Evolutionary conservation across 1,140 invertebrate genomes (phyloP), one percentile per base, ranked within the genome.

Genomic region (Drosophila santomea): DNA sequence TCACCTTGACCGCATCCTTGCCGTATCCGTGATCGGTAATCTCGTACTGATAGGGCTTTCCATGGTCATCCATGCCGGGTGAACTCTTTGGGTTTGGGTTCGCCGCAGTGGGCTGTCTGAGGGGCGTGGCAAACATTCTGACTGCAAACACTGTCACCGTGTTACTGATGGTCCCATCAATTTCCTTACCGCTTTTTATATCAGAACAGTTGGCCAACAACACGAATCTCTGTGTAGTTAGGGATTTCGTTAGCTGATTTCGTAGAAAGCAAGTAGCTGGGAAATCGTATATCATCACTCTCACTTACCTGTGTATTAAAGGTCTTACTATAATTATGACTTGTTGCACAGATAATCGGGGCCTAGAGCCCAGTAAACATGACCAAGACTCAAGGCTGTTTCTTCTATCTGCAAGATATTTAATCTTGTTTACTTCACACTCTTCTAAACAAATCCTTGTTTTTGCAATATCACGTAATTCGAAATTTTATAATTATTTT

Each of bases 21-120:
- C 96, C 96, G 90, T 96, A 97, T 11, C 95, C 95, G 52, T 95
- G 93, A 67, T 95, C 93, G 50, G 94, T 94, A 41, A 96, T 93
- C 83, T 94, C 93, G 74, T 95, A 96, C 41, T 72, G 78, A 52
- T 39, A 59, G 0, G 76, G 55, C 8, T 67, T 59, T 5, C 80
- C 76, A 8, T 63, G 43, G n/a, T 36, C 45, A 51, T 66, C 32
- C 36, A 32, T 12, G 0, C 44, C 15, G 0, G 36, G 17, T 7
- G 89, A 55, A 11, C 14, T 38, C 10, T 11, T 28, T 23, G 58
- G 28, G 17, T 4, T 54, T 12, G 64, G 47, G 54, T 7, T 48
- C 2, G 10, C 25, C 23, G 20, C 20, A 39, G 7, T 52, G 5
- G 57, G 35, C 51, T 77, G 63, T 77, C 64, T 61, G 32, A 77